Base-by-base conservation (phyloP, 1,140 invertebrate genomes). In the Phymastichus coffea region DNA sequence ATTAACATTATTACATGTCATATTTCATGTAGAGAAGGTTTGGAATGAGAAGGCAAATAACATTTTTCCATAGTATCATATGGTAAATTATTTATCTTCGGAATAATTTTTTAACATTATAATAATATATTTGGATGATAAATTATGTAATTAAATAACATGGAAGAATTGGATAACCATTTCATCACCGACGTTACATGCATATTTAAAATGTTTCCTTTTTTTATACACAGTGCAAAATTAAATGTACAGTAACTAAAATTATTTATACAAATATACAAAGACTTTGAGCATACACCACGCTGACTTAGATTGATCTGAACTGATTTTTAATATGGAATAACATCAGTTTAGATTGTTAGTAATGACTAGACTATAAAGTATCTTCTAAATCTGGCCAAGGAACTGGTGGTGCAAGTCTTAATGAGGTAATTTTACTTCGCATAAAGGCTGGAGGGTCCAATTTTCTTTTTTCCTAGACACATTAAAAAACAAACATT, bases 371-470 rank as follows among this genome's bases (percentile, higher is more conserved):
- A 75, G 71, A 75, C 73, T 75, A 80, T 76, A 80, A 75, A 72
- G 78, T 74, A 35, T 74, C 76, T 41, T 79, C 76, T 57, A 80
- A 68, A 64, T 80, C 76, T 25, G 77, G 74, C 61, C 76, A 67
- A 38, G 67, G 63, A 33, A 75, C 70, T 47, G 75, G 74, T 37
- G 78, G 76, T 38, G 75, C 76, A 47, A 79, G 70, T 63, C 69
- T 73, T 40, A 80, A 57, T 7, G 73, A 66, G 4, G 70, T 63
- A 48, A 78, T 66, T 65, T 66, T 74, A 43, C 70, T 67, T 37
- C 64, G 65, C 71, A 78, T 72, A 56, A 80, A 78, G 49, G 61
- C 66, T 23, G 76, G 78, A 43, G 75, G 75, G 25, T 74, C 54
- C 57, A 76, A 71, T 52, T 64, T 68, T 67, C 69, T 71, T 52